A percentile compares a stretch with the other conserved stretches of the same genome.
phyloP scores from a whole-genome alignment of 1,140 invertebrate genomes.

The Brachionus sp. region DNA sequence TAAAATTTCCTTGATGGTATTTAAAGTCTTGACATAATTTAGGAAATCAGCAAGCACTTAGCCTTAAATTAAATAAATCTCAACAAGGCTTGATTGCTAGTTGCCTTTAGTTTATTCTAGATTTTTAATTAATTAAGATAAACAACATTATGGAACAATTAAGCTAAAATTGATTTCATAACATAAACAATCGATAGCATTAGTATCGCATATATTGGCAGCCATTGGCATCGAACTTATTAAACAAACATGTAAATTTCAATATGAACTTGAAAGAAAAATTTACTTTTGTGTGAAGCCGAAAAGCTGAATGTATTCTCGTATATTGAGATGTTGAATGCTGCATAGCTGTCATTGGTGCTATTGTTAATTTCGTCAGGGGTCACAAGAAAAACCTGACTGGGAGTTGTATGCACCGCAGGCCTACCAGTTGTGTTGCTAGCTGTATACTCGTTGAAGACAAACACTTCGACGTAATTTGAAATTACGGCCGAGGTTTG shows the following conservation, averaged over 20 bases:
- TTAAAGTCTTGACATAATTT: not conserved
- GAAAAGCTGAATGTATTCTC: slow-evolving; percentile 5
- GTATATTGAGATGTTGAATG: not conserved
- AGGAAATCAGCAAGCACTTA: slow-evolving; percentile 1
- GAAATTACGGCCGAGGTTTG: not conserved
- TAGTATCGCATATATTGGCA: not conserved
- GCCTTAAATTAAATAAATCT: not conserved
- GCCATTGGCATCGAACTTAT: not conserved
- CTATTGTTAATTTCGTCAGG: not conserved
- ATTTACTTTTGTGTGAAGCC: not conserved
- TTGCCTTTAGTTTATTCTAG: not conserved
- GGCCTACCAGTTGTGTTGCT: not conserved
- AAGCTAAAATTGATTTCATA: not conserved
- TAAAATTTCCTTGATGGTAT: not conserved
- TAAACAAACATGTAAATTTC: not conserved
- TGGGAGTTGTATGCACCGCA: not conserved
- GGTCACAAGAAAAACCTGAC: not conserved
- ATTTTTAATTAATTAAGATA: not conserved
- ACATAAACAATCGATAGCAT: not conserved
- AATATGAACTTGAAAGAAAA: not conserved
- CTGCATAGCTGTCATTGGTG: not conserved
- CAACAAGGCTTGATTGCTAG: not conserved
- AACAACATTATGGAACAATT: slow-evolving; percentile 9
- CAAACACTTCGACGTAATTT: not conserved
- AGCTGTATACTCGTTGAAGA: not conserved